Conservation (phyloP, 2,888 invertebrate species). For the Leptopterna dolabrata region DNA sequence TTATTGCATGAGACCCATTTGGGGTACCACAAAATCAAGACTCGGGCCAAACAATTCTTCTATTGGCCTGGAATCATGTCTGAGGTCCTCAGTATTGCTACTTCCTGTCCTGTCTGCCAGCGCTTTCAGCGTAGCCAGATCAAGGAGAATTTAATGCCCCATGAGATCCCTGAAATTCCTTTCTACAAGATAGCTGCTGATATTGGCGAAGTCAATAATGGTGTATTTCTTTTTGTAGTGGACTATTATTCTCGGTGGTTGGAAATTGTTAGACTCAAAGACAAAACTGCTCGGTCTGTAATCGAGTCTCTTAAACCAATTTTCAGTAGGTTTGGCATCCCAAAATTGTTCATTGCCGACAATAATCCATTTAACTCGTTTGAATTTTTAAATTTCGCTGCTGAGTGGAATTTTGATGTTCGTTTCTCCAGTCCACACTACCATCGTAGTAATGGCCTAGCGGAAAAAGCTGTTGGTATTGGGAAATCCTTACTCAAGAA, state of each 20-base stretch:
- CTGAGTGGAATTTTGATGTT: slow-evolving; percentile 30
- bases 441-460: slow-evolving; percentile 21
- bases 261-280: slow-evolving; percentile 20
- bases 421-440: slow-evolving; percentile 3
- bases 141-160: slow-evolving; percentile 26
- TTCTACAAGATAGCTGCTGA: too few species aligned
- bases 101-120: slow-evolving; percentile 43
- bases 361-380: too few species aligned
- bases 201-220: slow-evolving; percentile 13
- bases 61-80: too few species aligned
- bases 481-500: slow-evolving; percentile 5
- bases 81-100: slow-evolving; percentile 24
- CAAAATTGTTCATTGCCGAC: neutral
- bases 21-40: slow-evolving; percentile 17
- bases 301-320: slow-evolving; percentile 28
- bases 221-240: neutral
- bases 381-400: slow-evolving; percentile 28
- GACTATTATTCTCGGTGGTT: slow-evolving; percentile 37
- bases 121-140: slow-evolving; percentile 31
- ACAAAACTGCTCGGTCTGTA: slow-evolving; percentile 34
- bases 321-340: slow-evolving; percentile 46
- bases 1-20: slow-evolving; percentile 52
- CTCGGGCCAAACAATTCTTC: too few species aligned
- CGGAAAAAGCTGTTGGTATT: neutral
- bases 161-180: slow-evolving; percentile 50